Evolutionary conservation across 2,113 vertebrate genomes (phyloP), one percentile per base, ranked within the genome.

Genomic region (Eublepharis macularius): DNA sequence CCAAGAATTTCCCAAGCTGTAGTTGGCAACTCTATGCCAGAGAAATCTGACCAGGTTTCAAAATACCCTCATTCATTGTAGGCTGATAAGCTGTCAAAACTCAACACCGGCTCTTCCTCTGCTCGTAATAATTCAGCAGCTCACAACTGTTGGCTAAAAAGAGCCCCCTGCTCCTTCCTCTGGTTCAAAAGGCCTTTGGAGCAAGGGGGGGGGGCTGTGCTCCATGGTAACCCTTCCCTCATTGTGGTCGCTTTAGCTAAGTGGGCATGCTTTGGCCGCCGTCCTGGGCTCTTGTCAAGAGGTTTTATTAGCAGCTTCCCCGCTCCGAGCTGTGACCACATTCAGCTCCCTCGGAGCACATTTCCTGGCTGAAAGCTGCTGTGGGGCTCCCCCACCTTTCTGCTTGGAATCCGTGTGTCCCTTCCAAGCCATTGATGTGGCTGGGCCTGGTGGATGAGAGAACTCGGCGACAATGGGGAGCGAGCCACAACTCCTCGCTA

Each of bases 401-500:
- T 57, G 21, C 32, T 2, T 32, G 47, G 65, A 51, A 65, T 68
- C 9, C 1, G 73, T 21, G 36, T 63, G 65, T 60, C 63, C 89
- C 72, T 76, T 66, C 1, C 29, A 24, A 6, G 75, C 19, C 51
- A 4, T 85, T 78, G 89, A 82, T 89, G 92, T 86, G 91, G 89
- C 36, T 68, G 77, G 76, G 76, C 8, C 16, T 80, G 87, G 85
- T 12, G 84, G 88, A 80, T 69, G 90, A 87, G 65, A 74, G 85
- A 82, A 76, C 74, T 79, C 88, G 54, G 81, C 57, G 84, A 75
- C 85, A 66, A 87, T 87, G 85, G 82, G 69, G 43, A 57, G 68
- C 81, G 73, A 79, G 43, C 1, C 1, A 45, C 54, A 72, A 82
- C 41, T 57, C 88, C 14, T 81, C 91, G 89, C 95, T 96, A 96